Conservation (phyloP, 2,888 invertebrate species). For the Diplolepis rosae region DNA sequence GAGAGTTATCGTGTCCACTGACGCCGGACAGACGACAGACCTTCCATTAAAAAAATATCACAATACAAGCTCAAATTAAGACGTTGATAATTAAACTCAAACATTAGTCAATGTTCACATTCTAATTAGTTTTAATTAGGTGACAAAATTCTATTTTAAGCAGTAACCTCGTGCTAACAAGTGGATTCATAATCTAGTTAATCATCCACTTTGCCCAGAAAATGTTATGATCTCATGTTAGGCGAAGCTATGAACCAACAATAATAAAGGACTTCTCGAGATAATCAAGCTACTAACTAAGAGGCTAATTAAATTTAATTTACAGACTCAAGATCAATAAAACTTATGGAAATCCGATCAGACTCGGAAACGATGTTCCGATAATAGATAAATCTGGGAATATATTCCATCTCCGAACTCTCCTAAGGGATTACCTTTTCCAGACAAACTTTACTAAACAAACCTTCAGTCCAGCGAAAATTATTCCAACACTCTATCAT, state of each 20-base stretch:
- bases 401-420: no score
- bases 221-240: neutral
- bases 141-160: neutral
- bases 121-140: neutral
- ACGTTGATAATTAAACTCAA: no score
- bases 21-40: no score
- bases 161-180: neutral
- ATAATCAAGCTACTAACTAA: neutral
- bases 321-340: neutral
- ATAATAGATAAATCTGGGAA: no score
- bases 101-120: no score
- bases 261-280: conserved; percentile 8
- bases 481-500: no score
- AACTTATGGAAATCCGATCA: neutral
- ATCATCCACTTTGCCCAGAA: neutral
- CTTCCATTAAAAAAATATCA: no score
- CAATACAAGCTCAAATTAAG: no score
- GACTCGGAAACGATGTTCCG: neutral
- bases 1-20: no score
- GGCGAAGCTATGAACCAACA: conserved; percentile 3
- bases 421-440: no score
- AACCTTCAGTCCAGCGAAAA: no score
- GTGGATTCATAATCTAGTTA: conserved; percentile 2
- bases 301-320: conserved; percentile 1
- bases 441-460: no score